phyloP scores from a whole-genome alignment of 2,888 invertebrate genomes.

The Cerceris rybyensis region DNA sequence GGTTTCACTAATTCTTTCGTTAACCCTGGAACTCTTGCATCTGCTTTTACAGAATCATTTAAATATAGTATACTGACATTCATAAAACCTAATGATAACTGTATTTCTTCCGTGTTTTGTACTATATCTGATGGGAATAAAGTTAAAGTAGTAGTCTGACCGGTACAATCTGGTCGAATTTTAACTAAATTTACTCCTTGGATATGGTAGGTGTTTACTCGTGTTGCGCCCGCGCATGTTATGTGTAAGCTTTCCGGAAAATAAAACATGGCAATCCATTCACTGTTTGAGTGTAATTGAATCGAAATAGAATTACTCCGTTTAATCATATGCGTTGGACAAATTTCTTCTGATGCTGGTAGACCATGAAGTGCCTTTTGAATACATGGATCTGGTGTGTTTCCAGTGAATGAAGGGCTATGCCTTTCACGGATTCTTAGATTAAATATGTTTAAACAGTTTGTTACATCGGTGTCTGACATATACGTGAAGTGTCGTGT shows the following conservation, averaged over 20 bases:
- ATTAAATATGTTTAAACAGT: neutral
- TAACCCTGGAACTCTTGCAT: neutral
- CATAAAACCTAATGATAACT: too few relatives aligned
- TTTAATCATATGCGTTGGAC: neutral
- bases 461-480: neutral
- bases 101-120: too few relatives aligned
- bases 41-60: neutral
- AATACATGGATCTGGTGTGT: neutral
- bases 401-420: neutral
- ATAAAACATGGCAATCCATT: neutral
- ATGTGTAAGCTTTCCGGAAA: neutral
- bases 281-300: neutral
- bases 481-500: neutral
- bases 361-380: neutral
- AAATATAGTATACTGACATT: too few relatives aligned
- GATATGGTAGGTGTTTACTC: neutral
- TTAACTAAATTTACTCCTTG: neutral
- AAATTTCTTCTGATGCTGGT: neutral
- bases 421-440: neutral
- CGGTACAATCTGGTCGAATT: too few relatives aligned
- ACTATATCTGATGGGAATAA: too few relatives aligned
- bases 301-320: neutral
- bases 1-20: neutral
- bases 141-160: too few relatives aligned
- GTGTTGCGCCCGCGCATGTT: neutral